Evolutionary conservation across 2,888 invertebrate species (phyloP).

Genomic region (Mylabris sibirica): DNA sequence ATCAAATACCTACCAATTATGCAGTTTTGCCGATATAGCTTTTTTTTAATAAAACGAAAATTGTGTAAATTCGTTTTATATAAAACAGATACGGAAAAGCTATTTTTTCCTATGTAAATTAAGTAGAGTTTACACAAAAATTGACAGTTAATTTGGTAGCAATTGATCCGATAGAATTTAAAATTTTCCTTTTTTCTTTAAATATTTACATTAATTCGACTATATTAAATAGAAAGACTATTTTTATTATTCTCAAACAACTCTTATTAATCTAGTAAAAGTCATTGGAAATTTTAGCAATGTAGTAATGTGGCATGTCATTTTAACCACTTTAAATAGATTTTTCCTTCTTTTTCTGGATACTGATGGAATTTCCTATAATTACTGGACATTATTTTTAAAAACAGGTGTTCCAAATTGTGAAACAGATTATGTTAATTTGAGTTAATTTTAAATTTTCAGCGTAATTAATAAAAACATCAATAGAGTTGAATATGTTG

Average conservation of each 20-base stretch:
- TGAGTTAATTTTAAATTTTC: neutral
- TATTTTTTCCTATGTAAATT: neutral
- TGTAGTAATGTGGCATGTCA: neutral
- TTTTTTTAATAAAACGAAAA: neutral
- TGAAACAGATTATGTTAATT: constrained; percentile 3
- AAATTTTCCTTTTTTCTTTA: neutral
- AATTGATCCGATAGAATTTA: neutral
- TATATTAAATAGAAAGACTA: neutral
- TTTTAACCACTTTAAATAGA: neutral
- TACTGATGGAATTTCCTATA: neutral
- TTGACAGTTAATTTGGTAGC: constrained; percentile 11
- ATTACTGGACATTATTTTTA: constrained; percentile 3
- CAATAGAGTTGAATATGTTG: neutral
- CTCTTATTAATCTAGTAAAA: neutral
- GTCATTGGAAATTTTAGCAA: neutral
- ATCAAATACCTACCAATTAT: neutral
- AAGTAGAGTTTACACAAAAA: constrained; percentile 1
- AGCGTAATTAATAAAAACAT: constrained; percentile 5
- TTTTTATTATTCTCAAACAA: neutral
- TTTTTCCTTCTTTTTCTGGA: neutral
- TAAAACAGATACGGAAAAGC: constrained; percentile 10
- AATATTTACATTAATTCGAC: neutral
- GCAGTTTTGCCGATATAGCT: neutral
- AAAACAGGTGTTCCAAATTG: constrained; percentile 3
- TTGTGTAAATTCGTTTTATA: neutral